phyloP scores from a whole-genome alignment of 2,797 vertebrate genomes.

The Anolis apletophallus region DNA sequence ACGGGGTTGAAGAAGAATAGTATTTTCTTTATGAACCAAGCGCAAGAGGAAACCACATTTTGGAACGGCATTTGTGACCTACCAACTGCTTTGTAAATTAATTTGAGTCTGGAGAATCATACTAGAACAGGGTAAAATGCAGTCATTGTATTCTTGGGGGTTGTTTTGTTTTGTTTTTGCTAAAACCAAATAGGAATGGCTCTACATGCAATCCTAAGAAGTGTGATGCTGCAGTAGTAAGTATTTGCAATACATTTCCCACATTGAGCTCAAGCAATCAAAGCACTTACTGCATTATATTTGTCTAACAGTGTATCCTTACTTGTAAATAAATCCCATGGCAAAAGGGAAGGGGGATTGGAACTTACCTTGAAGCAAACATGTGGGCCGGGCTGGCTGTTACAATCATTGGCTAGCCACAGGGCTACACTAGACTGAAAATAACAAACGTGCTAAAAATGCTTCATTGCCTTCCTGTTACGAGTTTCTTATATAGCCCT shows the following conservation, averaged over 20 bases:
- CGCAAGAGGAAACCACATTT: not conserved
- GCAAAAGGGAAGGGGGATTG: not conserved
- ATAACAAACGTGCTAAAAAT: conserved; percentile 19
- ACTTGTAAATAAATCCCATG: not conserved
- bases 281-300: conserved; percentile 12
- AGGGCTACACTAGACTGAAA: conserved; percentile 38
- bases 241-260: not conserved
- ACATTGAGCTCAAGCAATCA: not conserved
- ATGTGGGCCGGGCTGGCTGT: not conserved
- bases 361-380: not conserved
- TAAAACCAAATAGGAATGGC: not conserved
- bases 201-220: not conserved
- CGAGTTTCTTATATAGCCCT: conserved; percentile 29
- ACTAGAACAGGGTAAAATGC: not conserved
- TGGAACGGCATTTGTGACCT: conserved; percentile 9
- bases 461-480: not conserved
- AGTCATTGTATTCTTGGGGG: not conserved
- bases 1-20: not conserved
- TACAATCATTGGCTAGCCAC: conserved; percentile 40
- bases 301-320: not conserved
- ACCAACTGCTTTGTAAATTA: not conserved
- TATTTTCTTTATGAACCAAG: fast-evolving
- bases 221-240: not conserved
- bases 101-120: not conserved
- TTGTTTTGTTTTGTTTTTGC: not conserved